Evolutionary conservation across 1,140 invertebrate species (phyloP).

Genomic region (Drosophila chauvacae): DNA sequence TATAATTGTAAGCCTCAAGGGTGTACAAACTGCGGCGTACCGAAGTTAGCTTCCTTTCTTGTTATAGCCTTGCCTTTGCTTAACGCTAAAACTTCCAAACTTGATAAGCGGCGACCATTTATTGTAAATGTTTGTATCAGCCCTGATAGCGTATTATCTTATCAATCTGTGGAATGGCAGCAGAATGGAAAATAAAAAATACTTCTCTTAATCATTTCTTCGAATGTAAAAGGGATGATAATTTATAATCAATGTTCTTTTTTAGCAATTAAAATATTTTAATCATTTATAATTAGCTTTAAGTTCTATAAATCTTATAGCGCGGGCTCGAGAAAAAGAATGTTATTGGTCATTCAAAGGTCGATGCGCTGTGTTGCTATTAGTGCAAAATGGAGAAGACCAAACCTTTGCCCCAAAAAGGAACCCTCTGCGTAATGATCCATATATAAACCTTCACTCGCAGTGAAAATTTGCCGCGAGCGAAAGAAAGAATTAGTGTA

Average conservation of each 20-base stretch:
- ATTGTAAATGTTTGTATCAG: conserved; percentile 14
- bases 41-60: no score
- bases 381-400: no score
- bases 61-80: not conserved
- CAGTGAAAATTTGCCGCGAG: no score
- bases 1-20: no score
- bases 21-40: no score
- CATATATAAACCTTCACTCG: no score
- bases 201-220: not conserved
- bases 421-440: no score
- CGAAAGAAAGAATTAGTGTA: no score
- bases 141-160: conserved; percentile 18
- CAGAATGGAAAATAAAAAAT: not conserved
- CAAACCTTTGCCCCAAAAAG: no score
- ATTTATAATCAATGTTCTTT: not conserved
- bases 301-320: not conserved
- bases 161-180: not conserved
- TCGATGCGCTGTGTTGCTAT: no score
- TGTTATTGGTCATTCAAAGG: no score
- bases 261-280: not conserved
- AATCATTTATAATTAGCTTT: not conserved
- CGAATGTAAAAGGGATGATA: not conserved
- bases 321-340: no score
- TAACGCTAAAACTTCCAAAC: not conserved
- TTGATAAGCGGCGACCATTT: not conserved